These are phyloP conservation scores for Tuta absoluta DNA, from an alignment of 2,888 invertebrate species.

Conservation along the genomic window DNA sequence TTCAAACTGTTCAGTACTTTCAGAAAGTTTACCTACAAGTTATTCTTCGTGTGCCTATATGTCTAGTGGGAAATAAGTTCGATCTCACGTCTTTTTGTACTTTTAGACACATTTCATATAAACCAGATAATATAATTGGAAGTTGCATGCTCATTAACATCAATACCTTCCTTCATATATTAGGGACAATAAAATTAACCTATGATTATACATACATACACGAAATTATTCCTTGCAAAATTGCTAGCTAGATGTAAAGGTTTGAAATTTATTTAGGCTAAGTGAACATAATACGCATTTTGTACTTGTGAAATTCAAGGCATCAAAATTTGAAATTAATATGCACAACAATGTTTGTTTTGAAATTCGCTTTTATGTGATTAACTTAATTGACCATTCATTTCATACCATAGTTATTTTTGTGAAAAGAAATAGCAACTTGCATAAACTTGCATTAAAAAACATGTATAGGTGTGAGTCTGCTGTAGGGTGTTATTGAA, in stretches of 20 bases:
- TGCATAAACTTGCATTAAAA: background rate
- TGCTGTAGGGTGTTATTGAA: too few species aligned
- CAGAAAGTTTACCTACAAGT: constrained; percentile 3
- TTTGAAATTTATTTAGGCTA: constrained; percentile 27
- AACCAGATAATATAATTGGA: background rate
- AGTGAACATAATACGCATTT: constrained; percentile 29
- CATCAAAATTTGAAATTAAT: constrained; percentile 25
- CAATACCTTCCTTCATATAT: background rate
- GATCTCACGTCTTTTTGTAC: constrained; percentile 14
- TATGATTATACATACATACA: constrained; percentile 12
- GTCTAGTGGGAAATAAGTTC: background rate
- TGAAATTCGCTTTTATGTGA: background rate
- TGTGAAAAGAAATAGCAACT: background rate
- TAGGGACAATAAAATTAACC: constrained; percentile 19
- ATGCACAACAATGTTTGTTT: constrained; percentile 23
- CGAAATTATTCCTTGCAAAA: constrained; percentile 20
- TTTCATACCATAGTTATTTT: constrained; percentile 3
- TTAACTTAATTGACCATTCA: background rate
- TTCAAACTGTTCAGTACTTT: background rate
- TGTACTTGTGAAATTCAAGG: constrained; percentile 29
- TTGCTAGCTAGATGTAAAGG: constrained; percentile 21
- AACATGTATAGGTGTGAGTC: too few species aligned
- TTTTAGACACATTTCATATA: constrained; percentile 17
- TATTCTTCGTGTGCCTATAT: constrained; percentile 3
- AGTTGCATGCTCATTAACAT: background rate